These are phyloP conservation scores for Axis porcinus DNA, from an alignment of 2,113 vertebrate genomes.

Conservation along the genomic window DNA sequence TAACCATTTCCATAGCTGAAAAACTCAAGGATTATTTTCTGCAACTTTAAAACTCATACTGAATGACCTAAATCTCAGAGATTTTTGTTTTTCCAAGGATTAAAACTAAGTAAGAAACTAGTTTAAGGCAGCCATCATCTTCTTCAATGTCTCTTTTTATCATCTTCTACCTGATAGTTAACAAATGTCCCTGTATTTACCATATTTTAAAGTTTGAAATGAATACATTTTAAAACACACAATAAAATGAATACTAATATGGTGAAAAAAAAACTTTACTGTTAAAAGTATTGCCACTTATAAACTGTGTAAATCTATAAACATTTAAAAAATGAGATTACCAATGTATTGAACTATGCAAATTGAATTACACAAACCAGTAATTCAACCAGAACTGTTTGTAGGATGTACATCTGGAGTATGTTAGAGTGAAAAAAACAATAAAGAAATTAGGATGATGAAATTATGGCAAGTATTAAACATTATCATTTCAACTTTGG, in stretches of 20 bases:
- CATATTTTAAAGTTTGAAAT: neutral
- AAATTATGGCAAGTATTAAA: neutral
- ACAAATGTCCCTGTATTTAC: neutral
- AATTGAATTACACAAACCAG: neutral
- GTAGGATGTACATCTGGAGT: neutral
- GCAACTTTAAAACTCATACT: neutral
- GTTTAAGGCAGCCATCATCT: neutral
- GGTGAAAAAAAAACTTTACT: neutral
- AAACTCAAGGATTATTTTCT: neutral
- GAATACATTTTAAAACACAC: neutral
- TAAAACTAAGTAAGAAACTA: neutral
- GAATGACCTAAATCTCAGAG: neutral
- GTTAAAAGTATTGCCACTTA: neutral
- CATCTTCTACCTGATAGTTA: neutral
- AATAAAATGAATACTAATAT: neutral
- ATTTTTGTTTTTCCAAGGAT: neutral
- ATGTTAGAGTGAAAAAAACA: neutral
- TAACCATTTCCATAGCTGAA: neutral
- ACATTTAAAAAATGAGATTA: neutral
- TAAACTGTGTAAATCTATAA: neutral
- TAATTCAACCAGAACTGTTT: neutral
- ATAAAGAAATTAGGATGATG: neutral
- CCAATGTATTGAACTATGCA: neutral
- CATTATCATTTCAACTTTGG: neutral
- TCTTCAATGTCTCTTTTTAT: neutral